These are phyloP conservation scores for Cyclophora albipunctata DNA, from an alignment of 2,888 invertebrate genomes.

Conservation along the genomic window DNA sequence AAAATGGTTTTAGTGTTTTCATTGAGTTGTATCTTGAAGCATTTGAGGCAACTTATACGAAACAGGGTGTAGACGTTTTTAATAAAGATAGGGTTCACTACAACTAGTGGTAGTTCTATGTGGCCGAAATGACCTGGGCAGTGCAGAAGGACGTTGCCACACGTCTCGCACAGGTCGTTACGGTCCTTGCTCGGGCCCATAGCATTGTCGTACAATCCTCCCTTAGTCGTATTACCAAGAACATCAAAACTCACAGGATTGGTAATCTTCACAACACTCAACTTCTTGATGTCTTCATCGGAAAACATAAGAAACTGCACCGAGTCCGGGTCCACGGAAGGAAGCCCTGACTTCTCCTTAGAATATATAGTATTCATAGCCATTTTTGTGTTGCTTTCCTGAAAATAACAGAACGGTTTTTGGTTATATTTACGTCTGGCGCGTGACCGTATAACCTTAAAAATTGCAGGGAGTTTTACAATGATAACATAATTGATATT, in stretches of 20 bases:
- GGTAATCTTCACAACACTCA: conserved; percentile 88
- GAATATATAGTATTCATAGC: conserved; percentile 41
- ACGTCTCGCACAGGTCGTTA: conserved; percentile 86
- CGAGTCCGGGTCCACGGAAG: conserved; percentile 58
- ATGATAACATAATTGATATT: too few species aligned
- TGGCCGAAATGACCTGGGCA: conserved; percentile 98
- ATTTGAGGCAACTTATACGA: conserved; percentile 81
- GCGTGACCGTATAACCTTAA: conserved; percentile 25
- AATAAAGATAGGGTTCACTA: conserved; percentile 93
- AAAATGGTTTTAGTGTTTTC: conserved; percentile 73
- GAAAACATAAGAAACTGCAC: conserved; percentile 82
- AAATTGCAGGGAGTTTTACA: too few species aligned
- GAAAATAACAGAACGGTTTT: conserved; percentile 11
- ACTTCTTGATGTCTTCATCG: conserved; percentile 82
- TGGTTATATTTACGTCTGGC: neutral
- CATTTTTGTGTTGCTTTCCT: conserved; percentile 32
- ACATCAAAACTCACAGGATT: conserved; percentile 87
- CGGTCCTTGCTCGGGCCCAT: conserved; percentile 82
- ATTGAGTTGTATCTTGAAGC: conserved; percentile 79
- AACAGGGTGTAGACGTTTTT: conserved; percentile 81
- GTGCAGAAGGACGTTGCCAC: conserved; percentile 77
- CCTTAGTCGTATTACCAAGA: conserved; percentile 85
- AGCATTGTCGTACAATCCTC: conserved; percentile 92
- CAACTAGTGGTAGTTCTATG: conserved; percentile 90
- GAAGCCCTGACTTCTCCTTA: conserved; percentile 40